phyloP scores from a whole-genome alignment of 2,113 vertebrate genomes.

The Myotis lucifugus region DNA sequence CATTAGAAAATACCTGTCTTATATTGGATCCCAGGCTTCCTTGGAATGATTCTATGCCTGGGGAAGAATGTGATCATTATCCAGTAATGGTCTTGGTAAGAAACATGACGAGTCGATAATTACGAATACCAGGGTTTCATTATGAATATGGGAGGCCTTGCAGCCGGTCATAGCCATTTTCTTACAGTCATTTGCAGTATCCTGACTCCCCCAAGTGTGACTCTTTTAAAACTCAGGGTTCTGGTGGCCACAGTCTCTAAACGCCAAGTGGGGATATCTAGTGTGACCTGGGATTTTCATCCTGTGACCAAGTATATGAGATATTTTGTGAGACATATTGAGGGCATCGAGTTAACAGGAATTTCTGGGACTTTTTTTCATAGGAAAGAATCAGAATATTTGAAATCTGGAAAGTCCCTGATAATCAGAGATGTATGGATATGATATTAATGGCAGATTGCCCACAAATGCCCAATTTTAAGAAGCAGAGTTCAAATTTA shows the following conservation, averaged over 20 bases:
- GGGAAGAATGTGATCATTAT: background rate
- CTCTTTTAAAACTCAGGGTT: background rate
- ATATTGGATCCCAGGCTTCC: background rate
- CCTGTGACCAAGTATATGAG: background rate
- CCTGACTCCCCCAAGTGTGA: background rate
- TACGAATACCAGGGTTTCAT: background rate
- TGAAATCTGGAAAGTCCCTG: slow-evolving; percentile 31
- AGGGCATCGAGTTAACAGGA: background rate
- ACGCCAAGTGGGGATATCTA: background rate
- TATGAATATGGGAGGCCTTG: background rate
- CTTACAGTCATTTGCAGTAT: background rate
- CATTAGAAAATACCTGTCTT: background rate
- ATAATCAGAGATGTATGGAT: background rate
- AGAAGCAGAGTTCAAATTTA: slow-evolving; percentile 16
- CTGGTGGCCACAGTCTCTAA: background rate
- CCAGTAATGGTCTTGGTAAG: slow-evolving; percentile 10
- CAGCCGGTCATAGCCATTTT: background rate
- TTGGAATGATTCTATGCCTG: slow-evolving; percentile 23
- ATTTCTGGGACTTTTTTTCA: background rate
- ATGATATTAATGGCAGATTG: background rate
- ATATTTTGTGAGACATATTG: background rate
- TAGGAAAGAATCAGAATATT: slow-evolving; percentile 46
- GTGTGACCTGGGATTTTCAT: background rate
- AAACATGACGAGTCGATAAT: background rate
- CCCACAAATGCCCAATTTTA: background rate